Conservation (phyloP, 2,113 vertebrate genomes). For the Hyaena hyaena region DNA sequence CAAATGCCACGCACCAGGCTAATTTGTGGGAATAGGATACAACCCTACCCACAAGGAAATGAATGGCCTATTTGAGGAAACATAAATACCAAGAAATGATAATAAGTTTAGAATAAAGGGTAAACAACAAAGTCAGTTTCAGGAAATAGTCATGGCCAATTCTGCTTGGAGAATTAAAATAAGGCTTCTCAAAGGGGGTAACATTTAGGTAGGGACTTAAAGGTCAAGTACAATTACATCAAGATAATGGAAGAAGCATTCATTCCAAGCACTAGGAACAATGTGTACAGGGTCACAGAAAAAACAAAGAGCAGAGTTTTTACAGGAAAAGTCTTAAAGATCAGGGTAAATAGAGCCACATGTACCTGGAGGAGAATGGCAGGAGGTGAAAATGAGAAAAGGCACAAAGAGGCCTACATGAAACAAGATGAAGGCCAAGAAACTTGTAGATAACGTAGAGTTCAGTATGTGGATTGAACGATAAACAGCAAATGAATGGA, state of each 20-base stretch:
- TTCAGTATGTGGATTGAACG: background rate
- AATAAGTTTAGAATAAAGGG: slow-evolving; percentile 3
- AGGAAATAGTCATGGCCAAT: background rate
- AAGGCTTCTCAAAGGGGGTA: background rate
- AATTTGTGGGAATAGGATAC: background rate
- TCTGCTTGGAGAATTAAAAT: background rate
- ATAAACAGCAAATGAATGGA: background rate
- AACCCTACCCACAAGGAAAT: background rate
- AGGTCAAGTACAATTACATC: background rate
- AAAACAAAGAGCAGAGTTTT: background rate
- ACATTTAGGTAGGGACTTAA: background rate
- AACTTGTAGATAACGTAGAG: background rate
- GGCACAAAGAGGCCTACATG: background rate
- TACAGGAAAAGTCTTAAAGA: background rate
- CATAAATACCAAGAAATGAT: slow-evolving; percentile 36
- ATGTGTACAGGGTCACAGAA: background rate
- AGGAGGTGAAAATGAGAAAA: background rate
- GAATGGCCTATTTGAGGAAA: slow-evolving; percentile 1
- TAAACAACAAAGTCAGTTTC: background rate
- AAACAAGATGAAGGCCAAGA: background rate
- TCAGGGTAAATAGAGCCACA: background rate
- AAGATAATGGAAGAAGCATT: background rate
- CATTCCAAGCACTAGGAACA: background rate
- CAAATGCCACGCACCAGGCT: background rate
- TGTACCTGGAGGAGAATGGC: background rate